Evolutionary conservation across 2,113 vertebrate species (phyloP).

Genomic region (Eidolon helvum): DNA sequence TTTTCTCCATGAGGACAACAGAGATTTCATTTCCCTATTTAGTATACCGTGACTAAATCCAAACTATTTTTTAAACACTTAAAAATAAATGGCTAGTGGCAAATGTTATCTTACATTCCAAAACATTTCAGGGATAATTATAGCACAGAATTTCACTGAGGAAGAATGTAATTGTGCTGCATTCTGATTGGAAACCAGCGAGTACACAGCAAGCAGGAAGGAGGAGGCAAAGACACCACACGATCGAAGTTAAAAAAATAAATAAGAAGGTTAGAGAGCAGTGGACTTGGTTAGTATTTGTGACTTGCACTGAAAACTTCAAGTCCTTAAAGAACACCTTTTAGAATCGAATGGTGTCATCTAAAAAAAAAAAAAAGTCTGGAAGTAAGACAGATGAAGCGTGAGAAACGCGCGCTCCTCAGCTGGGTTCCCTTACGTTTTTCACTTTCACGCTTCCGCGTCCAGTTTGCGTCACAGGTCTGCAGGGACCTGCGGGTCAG

Average conservation of each 20-base stretch:
- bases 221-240: background rate
- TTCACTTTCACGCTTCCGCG: background rate
- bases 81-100: background rate
- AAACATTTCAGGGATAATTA: conserved; percentile 31
- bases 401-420: background rate
- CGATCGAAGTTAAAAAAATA: background rate
- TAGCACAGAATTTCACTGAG: background rate
- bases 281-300: background rate
- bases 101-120: conserved; percentile 2
- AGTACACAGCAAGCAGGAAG: background rate
- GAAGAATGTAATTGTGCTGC: background rate
- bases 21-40: background rate
- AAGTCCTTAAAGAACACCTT: conserved; percentile 14
- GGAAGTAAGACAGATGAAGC: background rate
- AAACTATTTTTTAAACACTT: conserved; percentile 37
- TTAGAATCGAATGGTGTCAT: background rate
- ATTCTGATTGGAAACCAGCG: background rate
- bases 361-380: background rate
- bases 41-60: background rate
- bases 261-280: background rate
- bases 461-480: background rate
- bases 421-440: background rate
- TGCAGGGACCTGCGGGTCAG: background rate
- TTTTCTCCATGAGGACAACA: background rate
- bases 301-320: background rate